Conservation (phyloP, 2,888 invertebrate genomes). For the Rotaria macrura region DNA sequence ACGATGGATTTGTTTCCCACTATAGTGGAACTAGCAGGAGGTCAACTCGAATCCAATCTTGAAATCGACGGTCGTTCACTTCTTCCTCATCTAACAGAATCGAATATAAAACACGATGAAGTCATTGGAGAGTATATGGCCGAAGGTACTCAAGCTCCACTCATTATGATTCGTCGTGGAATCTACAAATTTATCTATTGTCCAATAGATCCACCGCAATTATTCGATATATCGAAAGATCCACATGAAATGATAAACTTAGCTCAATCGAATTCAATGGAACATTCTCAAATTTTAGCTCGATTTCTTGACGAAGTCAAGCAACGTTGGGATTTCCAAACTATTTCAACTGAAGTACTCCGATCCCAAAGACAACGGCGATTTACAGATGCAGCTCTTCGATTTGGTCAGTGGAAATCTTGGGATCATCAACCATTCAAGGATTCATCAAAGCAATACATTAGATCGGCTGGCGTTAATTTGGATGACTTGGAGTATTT, state of each 20-base stretch:
- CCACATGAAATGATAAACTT: not conserved
- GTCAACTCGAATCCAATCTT: too few relatives aligned
- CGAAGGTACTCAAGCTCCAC: too few relatives aligned
- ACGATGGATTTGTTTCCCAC: constrained; percentile 39
- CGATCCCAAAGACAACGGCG: not conserved
- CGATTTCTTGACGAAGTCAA: not conserved
- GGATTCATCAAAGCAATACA: not conserved
- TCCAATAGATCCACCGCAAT: not conserved
- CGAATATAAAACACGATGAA: too few relatives aligned
- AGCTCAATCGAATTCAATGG: not conserved
- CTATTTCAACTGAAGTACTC: not conserved
- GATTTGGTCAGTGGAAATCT: not conserved
- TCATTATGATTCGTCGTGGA: not conserved
- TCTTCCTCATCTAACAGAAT: too few relatives aligned
- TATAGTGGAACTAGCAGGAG: constrained; percentile 37
- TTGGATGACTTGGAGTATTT: not conserved
- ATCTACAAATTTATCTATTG: not conserved
- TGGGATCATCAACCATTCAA: not conserved
- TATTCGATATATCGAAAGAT: not conserved
- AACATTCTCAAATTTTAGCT: not conserved
- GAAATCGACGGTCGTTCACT: too few relatives aligned
- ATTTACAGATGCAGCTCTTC: not conserved
- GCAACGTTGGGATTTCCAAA: not conserved
- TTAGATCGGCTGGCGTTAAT: not conserved
- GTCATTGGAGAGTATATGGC: too few relatives aligned